A percentile compares a stretch with the other conserved stretches of the same genome.
These are phyloP conservation scores for Episyrphus balteatus DNA, from an alignment of 1,140 invertebrate species.

Conservation along the genomic window DNA sequence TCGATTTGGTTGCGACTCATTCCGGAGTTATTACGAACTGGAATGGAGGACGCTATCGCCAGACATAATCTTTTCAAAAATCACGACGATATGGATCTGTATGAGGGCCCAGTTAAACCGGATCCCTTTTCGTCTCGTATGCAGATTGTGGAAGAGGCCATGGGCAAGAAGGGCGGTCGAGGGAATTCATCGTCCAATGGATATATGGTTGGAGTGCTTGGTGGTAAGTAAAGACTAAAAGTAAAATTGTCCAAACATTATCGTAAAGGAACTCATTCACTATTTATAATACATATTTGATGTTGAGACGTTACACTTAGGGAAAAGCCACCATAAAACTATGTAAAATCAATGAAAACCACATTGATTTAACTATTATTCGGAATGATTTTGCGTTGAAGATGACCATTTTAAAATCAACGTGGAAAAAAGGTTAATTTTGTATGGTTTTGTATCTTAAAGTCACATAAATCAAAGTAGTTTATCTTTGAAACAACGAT, in stretches of 20 bases:
- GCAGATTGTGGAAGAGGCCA: conserved; percentile 31
- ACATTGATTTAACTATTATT: too few species aligned
- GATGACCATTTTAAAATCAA: too few species aligned
- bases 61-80: conserved; percentile 73
- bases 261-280: too few species aligned
- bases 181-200: conserved; percentile 17
- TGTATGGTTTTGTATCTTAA: too few species aligned
- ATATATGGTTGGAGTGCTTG: conserved; percentile 32
- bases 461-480: too few species aligned
- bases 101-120: conserved; percentile 68
- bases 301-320: too few species aligned
- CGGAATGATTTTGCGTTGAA: too few species aligned
- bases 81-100: conserved; percentile 67
- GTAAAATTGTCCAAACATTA: neutral
- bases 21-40: conserved; percentile 80
- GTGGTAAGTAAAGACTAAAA: conserved; percentile 23
- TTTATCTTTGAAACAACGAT: too few species aligned
- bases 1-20: conserved; percentile 90
- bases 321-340: too few species aligned
- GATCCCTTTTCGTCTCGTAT: conserved; percentile 55
- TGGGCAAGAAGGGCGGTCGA: conserved; percentile 30
- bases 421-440: too few species aligned
- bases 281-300: too few species aligned
- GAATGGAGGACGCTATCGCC: conserved; percentile 75
- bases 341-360: too few species aligned